Base-by-base conservation (phyloP, 2,888 invertebrate species). In the Agriopis leucophaearia region DNA sequence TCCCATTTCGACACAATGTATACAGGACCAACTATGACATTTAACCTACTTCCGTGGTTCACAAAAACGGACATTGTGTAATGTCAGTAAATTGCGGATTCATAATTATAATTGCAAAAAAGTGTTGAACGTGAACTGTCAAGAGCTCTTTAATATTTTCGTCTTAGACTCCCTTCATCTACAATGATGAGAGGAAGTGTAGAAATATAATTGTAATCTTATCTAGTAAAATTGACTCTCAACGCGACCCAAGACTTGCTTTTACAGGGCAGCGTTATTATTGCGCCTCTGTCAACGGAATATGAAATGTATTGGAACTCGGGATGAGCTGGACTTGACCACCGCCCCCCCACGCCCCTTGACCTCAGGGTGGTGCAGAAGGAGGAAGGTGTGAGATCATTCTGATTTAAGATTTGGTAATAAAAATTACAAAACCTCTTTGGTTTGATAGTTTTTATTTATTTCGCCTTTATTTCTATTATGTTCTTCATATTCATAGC, bases 201-300 rank as follows among this genome's bases (percentile, higher is more conserved):
- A 27, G 4, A 2, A 27, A 2, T 27, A 27, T 27, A 27, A 27
- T 27, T 5, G 13, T 5, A 7, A 62, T 42, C 79, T 8, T 18
- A 75, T 89, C 89, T 64, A 88, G 85, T 57, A 36, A 65, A 27
- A 64, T 44, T 50, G 4, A 64, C 68, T 12, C 66, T 87, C 85
- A n/a, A 8, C 36, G 84, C 74, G 54, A 80, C 91, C 91, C 90
- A 90, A 86, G 90, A 88, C 90, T 86, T 89, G 90, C 88, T 89
- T 88, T 89, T 90, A 88, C 91, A 90, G 85, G 83, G 86, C 73
- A 80, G 82, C 88, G 90, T 92, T 91, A 93, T 93, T 94, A 93
- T 92, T 94, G 92, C 89, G 92, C 92, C 91, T 91, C 93, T 93
- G 94, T 94, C 94, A 92, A 91, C 93, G 93, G 93, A 94, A 94